A percentile compares a stretch with the other conserved stretches of the same genome.
Evolutionary conservation across 64 coral and sea anemone genomes (phyloP).

Genomic region (Montipora foliosa): DNA sequence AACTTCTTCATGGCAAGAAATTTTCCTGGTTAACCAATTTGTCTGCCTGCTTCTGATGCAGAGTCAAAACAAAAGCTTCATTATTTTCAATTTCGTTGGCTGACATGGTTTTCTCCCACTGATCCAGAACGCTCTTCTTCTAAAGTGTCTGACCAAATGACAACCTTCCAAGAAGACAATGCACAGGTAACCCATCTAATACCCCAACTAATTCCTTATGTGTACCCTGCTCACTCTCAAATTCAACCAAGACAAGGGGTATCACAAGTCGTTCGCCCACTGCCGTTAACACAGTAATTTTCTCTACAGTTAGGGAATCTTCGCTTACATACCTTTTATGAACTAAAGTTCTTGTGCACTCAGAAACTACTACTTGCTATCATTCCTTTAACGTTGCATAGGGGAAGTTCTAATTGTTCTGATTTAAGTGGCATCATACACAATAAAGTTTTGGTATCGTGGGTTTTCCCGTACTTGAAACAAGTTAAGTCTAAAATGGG

Average conservation of each 20-base stretch:
- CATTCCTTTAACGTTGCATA: too few species aligned
- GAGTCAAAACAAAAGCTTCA: constrained; percentile 17
- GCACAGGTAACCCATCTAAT: neutral
- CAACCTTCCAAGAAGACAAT: constrained; percentile 16
- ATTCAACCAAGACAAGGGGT: neutral
- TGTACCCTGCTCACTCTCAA: neutral
- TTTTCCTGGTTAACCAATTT: neutral
- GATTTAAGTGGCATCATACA: too few species aligned
- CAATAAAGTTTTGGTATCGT: too few species aligned
- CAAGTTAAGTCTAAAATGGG: too few species aligned
- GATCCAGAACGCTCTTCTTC: neutral
- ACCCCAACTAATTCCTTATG: constrained; percentile 18
- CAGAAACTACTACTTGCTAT: too few species aligned
- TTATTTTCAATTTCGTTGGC: neutral
- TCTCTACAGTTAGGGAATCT: too few species aligned
- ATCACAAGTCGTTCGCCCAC: neutral
- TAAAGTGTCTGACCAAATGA: constrained; percentile 27
- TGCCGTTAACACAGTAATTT: neutral
- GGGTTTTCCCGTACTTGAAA: too few species aligned
- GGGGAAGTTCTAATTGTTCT: too few species aligned
- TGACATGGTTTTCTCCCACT: constrained; percentile 6
- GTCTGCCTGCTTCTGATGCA: neutral
- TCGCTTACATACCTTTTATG: too few species aligned
- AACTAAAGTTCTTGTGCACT: too few species aligned
- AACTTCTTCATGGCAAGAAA: neutral